Base-by-base conservation (phyloP, 2,113 vertebrate species). In the Eleginops maclovinus region DNA sequence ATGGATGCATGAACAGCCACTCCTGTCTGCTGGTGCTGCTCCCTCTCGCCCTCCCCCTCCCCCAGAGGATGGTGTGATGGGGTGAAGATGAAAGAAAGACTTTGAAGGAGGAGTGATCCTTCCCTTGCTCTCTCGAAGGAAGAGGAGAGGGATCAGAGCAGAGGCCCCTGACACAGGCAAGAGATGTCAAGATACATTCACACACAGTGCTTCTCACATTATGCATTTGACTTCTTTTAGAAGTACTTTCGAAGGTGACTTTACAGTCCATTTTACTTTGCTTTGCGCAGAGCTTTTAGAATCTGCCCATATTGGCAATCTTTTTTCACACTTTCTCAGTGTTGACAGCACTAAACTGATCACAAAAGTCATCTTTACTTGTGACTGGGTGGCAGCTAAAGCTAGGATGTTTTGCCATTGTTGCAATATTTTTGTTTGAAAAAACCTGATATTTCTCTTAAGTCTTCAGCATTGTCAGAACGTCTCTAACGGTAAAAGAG, bases 71-170 rank as follows among this genome's bases (percentile, higher is more conserved):
- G 87, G 88, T 69, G 78, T 81, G 91, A 92, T 90, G 85, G 79
- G 74, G 41, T 64, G 54, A 76, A 93, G 92, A 93, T 93, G 88
- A 93, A 92, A 93, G 90, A 72, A 75, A 88, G 85, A 92, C 88
- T 88, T 91, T 91, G 91, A 93, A 92, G 91, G 88, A 86, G 89
- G 72, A 87, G 74, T 79, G 87, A 91, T 91, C 83, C 84, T 87
- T 83, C 88, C 84, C 84, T 89, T 22, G 50, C 82, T 86, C 78
- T 87, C 83, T 86, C 4, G 59, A 77, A 91, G 87, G 85, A 87
- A 87, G 90, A 89, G 85, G 83, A 73, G 84, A 72, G 75, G 87
- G 87, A 91, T 91, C 83, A 90, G 90, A 88, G 89, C 85, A 84
- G 77, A 85, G 89, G 90, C 82, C 89, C 80, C 75, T 86, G 85